Evolutionary conservation across 2,113 vertebrate genomes (phyloP), one percentile per base, ranked within the genome.

Genomic region (Apus apus): DNA sequence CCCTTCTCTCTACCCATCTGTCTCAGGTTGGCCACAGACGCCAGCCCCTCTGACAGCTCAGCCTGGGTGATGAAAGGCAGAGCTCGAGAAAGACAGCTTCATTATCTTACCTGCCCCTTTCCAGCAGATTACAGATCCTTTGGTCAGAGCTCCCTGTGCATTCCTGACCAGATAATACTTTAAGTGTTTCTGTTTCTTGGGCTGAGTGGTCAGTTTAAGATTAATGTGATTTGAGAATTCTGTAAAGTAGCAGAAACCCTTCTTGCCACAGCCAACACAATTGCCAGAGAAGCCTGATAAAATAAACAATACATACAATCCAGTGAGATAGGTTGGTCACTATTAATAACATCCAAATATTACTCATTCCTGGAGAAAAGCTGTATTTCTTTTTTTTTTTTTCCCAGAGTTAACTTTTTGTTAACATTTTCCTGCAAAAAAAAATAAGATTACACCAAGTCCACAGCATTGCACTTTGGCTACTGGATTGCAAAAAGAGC

Each of bases 121-220:
- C 99, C 99, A 99, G 96, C 98, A 99, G 97, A 99, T 99, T 89
- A 98, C 92, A 29, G 99, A 98, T 64, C 99, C 99, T 97, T 98
- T 99, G 74, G 98, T 98, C 50, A 99, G 97, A 51, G 97, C n/a
- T 32, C 99, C 99, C 73, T 99, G 99, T 17, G 98, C 98, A 61
- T 99, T 99, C 80, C 98, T 98, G 93, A 98, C 97, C 96, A 99
- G 98, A 96, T 98, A 98, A 96, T 98, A 99, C 97, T 99, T 99
- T 96, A 99, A 98, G 98, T 99, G 99, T 97, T 99, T 99, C 98
- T 99, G 99, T 97, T 99, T 99, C 98, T 99, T 99, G 85, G 99
- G 99, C 97, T 99, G 99, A 14, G 98, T 99, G 96, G 97, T 98
- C 96, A 99, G 97, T 97, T 99, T 99, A 91, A 99, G 98, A 96